A percentile compares a stretch with the other conserved stretches of the same genome.
Evolutionary conservation across 2,888 invertebrate genomes (phyloP).

Genomic region (Leucania comma): DNA sequence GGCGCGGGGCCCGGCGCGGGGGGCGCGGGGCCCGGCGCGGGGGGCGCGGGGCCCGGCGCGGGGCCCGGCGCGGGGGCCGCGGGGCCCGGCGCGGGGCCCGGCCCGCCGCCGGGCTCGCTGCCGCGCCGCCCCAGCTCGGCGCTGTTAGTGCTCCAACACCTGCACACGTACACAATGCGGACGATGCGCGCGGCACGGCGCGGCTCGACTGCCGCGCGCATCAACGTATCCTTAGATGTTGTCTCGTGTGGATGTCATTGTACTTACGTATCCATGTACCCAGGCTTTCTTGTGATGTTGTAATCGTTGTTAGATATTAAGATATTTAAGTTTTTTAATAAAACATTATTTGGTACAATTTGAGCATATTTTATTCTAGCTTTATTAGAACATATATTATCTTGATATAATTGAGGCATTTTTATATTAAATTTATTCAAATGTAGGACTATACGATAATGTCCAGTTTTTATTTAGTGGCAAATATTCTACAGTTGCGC

Average conservation of each 20-base stretch:
- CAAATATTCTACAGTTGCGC: constrained; percentile 1
- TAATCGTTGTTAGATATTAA: constrained; percentile 33
- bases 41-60: constrained; percentile 12
- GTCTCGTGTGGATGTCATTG: constrained; percentile 72
- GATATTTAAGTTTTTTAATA: constrained; percentile 29
- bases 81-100: constrained; percentile 20
- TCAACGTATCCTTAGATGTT: constrained; percentile 70
- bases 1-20: neutral
- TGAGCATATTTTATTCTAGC: constrained; percentile 45
- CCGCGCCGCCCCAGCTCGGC: constrained; percentile 81
- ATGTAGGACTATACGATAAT: neutral
- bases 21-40: constrained; percentile 44
- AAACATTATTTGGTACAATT: constrained; percentile 23
- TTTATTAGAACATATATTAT: constrained; percentile 36
- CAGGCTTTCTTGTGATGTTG: constrained; percentile 47
- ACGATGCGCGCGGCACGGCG: constrained; percentile 38
- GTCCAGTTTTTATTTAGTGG: neutral
- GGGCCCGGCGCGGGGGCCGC: constrained; percentile 33
- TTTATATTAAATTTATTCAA: neutral
- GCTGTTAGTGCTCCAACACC: constrained; percentile 72
- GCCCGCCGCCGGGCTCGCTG: constrained; percentile 71
- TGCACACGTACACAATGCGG: constrained; percentile 47
- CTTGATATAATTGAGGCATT: constrained; percentile 1
- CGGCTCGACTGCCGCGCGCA: constrained; percentile 37
- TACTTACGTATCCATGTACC: constrained; percentile 53